These are phyloP conservation scores for Erebia ligea DNA, from an alignment of 2,888 invertebrate genomes.

Conservation along the genomic window DNA sequence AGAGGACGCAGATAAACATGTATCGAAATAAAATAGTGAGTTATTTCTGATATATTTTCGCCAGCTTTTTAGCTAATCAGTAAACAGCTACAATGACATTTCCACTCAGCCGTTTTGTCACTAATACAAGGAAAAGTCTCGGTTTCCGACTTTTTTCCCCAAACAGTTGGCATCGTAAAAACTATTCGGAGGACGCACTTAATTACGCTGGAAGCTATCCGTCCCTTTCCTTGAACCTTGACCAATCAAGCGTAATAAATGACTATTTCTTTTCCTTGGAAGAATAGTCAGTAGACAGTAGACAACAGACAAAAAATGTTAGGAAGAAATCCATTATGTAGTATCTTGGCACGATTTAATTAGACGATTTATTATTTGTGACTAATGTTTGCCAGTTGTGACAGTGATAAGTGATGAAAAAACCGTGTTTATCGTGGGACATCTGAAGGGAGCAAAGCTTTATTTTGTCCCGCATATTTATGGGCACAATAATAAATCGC, in stretches of 20 bases:
- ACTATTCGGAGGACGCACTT: conserved; percentile 37
- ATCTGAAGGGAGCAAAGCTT: too few species aligned
- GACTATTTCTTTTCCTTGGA: conserved; percentile 28
- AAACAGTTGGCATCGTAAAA: conserved; percentile 39
- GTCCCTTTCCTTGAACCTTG: conserved; percentile 33
- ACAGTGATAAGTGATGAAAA: neutral
- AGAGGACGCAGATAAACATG: too few species aligned
- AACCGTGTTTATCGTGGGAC: too few species aligned
- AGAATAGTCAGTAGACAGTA: conserved; percentile 2
- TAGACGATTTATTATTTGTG: neutral
- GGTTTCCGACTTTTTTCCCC: conserved; percentile 16
- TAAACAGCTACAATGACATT: neutral
- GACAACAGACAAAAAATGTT: conserved; percentile 15
- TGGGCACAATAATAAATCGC: too few species aligned
- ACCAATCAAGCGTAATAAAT: conserved; percentile 35
- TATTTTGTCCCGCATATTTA: too few species aligned
- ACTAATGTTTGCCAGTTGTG: neutral
- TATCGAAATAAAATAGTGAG: too few species aligned
- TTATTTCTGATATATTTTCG: too few species aligned
- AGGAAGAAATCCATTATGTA: neutral
- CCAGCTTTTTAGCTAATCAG: too few species aligned
- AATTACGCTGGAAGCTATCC: conserved; percentile 42
- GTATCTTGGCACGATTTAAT: neutral
- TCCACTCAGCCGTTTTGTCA: neutral
- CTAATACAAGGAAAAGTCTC: conserved; percentile 21